Evolutionary conservation across 2,888 invertebrate species (phyloP).

Genomic region (Amphimallon solstitiale): DNA sequence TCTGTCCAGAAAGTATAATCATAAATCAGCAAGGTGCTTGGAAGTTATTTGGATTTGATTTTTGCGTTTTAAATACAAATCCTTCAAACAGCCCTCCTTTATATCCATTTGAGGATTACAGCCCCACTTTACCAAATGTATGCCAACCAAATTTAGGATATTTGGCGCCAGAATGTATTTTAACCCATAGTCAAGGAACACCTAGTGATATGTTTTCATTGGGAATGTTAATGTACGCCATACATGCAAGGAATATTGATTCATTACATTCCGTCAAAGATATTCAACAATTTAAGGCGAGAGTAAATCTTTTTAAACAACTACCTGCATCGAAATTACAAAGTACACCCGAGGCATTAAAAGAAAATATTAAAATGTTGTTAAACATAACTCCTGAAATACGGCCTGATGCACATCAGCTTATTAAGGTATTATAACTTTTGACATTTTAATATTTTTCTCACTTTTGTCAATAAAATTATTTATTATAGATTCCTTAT

Average conservation of each 20-base stretch:
- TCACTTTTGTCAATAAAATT: too few species aligned
- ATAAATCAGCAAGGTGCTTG: slow-evolving; percentile 94
- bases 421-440: slow-evolving; percentile 82
- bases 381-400: slow-evolving; percentile 85
- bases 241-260: slow-evolving; percentile 77
- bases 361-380: slow-evolving; percentile 85
- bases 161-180: slow-evolving; percentile 87
- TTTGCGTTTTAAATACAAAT: slow-evolving; percentile 80
- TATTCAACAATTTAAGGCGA: slow-evolving; percentile 56
- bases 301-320: slow-evolving; percentile 66
- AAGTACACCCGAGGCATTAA: slow-evolving; percentile 80
- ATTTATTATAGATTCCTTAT: slow-evolving; percentile 81
- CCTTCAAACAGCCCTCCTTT: slow-evolving; percentile 71
- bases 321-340: slow-evolving; percentile 70
- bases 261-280: slow-evolving; percentile 53
- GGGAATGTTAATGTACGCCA: slow-evolving; percentile 83
- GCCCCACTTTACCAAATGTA: slow-evolving; percentile 74
- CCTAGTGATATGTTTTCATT: slow-evolving; percentile 93
- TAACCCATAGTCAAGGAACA: slow-evolving; percentile 77
- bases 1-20: slow-evolving; percentile 90
- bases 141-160: slow-evolving; percentile 88
- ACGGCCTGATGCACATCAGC: slow-evolving; percentile 92
- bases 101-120: slow-evolving; percentile 84
- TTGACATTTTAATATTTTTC: slow-evolving; percentile 28
- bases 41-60: slow-evolving; percentile 98